phyloP scores from a whole-genome alignment of 2,797 vertebrate species.

The Acrocephalus scirpaceus region DNA sequence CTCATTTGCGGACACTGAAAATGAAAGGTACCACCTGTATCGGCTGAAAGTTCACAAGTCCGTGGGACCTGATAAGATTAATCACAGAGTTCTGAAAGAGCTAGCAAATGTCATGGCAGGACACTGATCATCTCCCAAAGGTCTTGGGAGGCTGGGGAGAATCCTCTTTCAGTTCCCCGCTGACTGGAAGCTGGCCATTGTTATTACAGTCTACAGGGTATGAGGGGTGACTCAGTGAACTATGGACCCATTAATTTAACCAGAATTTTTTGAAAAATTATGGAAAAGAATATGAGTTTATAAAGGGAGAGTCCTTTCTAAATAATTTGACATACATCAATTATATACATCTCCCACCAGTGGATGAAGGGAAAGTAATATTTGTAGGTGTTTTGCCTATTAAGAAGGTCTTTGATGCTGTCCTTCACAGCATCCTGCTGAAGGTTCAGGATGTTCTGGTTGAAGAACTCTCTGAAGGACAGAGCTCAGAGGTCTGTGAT shows the following conservation, averaged over 20 bases:
- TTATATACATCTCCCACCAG: fast-evolving
- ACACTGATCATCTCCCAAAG: not conserved
- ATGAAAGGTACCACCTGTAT: not conserved
- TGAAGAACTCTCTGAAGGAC: not conserved
- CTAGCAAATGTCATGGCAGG: fast-evolving
- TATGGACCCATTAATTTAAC: not conserved
- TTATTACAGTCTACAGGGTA: not conserved
- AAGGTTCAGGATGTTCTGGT: fast-evolving
- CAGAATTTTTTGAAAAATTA: not conserved
- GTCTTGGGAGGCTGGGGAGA: not conserved
- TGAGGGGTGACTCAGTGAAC: not conserved
- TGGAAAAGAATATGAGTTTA: not conserved
- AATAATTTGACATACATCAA: not conserved
- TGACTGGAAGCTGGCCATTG: not conserved
- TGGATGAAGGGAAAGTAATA: not conserved
- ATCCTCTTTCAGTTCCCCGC: not conserved
- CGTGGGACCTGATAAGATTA: not conserved
- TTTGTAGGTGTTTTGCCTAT: not conserved
- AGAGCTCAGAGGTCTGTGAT: not conserved
- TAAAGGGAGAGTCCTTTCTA: not conserved
- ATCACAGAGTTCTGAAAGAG: not conserved
- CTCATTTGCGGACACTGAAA: not conserved
- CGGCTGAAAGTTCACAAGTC: not conserved
- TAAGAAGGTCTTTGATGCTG: not conserved
- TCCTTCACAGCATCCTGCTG: not conserved